Evolutionary conservation across 2,888 invertebrate species (phyloP).

Genomic region (Patella depressa): DNA sequence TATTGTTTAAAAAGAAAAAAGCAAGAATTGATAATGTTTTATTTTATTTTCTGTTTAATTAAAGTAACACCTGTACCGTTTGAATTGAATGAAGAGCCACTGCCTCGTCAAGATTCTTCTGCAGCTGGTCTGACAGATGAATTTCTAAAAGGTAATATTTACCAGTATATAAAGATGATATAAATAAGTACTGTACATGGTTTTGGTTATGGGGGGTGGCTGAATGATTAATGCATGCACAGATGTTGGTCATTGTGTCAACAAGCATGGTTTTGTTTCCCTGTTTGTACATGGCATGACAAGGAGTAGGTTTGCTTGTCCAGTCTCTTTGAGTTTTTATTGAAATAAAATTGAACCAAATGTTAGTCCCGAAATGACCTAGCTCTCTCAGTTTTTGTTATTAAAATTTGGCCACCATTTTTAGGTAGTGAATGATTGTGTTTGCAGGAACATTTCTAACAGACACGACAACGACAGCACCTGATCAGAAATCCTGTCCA

Average conservation of each 20-base stretch:
- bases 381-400: not conserved
- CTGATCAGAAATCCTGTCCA: slow-evolving; percentile 40
- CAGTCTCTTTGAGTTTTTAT: too few species aligned
- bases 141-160: slow-evolving; percentile 42
- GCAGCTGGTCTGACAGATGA: slow-evolving; percentile 39
- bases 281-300: too few species aligned
- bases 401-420: not conserved
- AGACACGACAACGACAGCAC: slow-evolving; percentile 20
- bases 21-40: not conserved
- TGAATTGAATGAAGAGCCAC: slow-evolving; percentile 38
- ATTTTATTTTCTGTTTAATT: slow-evolving; percentile 1
- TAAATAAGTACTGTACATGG: too few species aligned
- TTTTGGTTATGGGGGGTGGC: too few species aligned
- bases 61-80: slow-evolving; percentile 28
- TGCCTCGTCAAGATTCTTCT: slow-evolving; percentile 41
- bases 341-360: too few species aligned
- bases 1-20: too few species aligned
- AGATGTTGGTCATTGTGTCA: too few species aligned
- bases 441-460: slow-evolving; percentile 24
- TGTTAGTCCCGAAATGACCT: too few species aligned
- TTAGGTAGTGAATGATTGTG: not conserved
- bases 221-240: not conserved
- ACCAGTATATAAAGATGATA: too few species aligned
- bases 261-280: too few species aligned
- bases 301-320: too few species aligned